Evolutionary conservation across 2,797 vertebrate genomes (phyloP).

Genomic region (Ibycter americanus): DNA sequence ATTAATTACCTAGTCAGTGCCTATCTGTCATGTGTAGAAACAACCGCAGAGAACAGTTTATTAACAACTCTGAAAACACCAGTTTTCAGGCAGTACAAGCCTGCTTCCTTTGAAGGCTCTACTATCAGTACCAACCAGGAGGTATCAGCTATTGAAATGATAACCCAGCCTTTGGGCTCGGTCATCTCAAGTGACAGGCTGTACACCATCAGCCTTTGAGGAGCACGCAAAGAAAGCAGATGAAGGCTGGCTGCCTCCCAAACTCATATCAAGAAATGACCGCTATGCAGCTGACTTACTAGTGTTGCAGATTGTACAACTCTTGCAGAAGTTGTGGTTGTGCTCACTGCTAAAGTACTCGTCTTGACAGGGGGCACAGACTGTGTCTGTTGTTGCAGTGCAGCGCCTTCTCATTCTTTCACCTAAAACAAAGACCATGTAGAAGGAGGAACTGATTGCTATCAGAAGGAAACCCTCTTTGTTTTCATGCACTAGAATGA

Average conservation of each 20-base stretch:
- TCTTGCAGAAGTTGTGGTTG: constrained; percentile 42
- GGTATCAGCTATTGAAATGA: neutral
- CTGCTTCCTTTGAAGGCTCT: neutral
- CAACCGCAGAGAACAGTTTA: neutral
- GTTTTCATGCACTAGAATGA: neutral
- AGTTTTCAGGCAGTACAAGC: neutral
- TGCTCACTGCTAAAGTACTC: constrained; percentile 32
- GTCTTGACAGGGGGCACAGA: constrained; percentile 9
- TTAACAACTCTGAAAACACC: neutral
- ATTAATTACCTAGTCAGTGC: neutral
- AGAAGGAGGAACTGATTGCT: neutral
- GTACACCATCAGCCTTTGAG: neutral
- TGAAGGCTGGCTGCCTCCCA: neutral
- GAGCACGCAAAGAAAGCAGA: neutral
- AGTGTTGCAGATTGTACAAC: constrained; percentile 53
- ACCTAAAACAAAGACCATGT: neutral
- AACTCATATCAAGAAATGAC: fast-evolving
- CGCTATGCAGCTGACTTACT: neutral
- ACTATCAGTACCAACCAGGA: neutral
- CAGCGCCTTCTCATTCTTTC: constrained; percentile 61
- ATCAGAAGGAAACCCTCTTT: neutral
- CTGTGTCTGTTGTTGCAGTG: fast-evolving
- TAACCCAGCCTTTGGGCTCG: neutral
- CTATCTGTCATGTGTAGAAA: neutral
- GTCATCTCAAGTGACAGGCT: neutral